phyloP scores from a whole-genome alignment of 2,113 vertebrate species.

The Porphyrio hochstetteri region DNA sequence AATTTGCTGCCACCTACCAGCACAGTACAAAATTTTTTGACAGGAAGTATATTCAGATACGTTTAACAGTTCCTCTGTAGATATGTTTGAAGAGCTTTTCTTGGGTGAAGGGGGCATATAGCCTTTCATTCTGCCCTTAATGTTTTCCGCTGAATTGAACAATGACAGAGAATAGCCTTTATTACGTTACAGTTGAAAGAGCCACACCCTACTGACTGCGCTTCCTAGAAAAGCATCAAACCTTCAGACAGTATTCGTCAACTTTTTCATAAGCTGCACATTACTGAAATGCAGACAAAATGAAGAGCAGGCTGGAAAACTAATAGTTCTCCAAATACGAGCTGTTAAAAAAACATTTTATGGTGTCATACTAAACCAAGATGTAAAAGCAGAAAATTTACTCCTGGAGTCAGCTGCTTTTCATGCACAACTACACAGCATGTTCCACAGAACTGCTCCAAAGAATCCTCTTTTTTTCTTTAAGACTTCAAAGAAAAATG shows the following conservation, averaged over 20 bases:
- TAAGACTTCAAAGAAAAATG: neutral
- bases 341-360: constrained; percentile 19
- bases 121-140: neutral
- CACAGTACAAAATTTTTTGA: neutral
- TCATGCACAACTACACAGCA: neutral
- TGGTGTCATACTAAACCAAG: neutral
- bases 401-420: neutral
- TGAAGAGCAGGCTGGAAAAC: constrained; percentile 8
- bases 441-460: neutral
- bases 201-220: neutral
- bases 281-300: constrained; percentile 3
- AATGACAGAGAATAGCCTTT: neutral
- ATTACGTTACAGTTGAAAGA: neutral
- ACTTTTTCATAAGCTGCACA: neutral
- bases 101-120: neutral
- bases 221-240: constrained; percentile 25
- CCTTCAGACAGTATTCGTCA: neutral
- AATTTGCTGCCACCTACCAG: constrained; percentile 53
- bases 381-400: neutral
- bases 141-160: neutral
- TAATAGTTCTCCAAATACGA: constrained; percentile 20
- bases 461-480: neutral
- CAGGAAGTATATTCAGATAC: neutral
- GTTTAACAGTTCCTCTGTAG: constrained; percentile 19
- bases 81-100: neutral